Evolutionary conservation across 2,113 vertebrate genomes (phyloP).

Genomic region (Pelmatolapia mariae): DNA sequence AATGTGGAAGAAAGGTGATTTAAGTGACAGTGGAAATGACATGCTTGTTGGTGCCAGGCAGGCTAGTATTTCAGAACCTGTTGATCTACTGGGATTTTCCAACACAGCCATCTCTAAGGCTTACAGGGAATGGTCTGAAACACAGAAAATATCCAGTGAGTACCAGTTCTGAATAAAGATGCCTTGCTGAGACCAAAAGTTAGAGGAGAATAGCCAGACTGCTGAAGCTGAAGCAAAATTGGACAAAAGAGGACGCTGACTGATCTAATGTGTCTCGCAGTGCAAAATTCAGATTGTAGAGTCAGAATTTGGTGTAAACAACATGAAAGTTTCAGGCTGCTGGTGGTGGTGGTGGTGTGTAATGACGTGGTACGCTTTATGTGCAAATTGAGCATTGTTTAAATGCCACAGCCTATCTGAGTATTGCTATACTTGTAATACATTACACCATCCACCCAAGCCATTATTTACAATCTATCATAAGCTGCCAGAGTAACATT

Average conservation of each 20-base stretch:
- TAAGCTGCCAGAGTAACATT: neutral
- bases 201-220: neutral
- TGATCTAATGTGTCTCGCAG: accelerated
- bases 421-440: neutral
- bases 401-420: neutral
- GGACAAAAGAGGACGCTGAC: neutral
- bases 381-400: neutral
- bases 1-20: neutral
- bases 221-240: neutral
- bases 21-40: neutral
- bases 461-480: neutral
- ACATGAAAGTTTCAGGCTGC: neutral
- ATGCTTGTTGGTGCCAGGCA: neutral
- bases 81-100: neutral
- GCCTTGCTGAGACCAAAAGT: neutral
- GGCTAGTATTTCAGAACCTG: neutral
- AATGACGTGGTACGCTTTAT: neutral
- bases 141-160: neutral
- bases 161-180: neutral
- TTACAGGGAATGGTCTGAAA: neutral
- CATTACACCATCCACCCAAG: neutral
- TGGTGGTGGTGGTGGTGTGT: neutral
- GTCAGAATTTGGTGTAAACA: neutral
- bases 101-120: neutral
- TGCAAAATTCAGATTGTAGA: neutral